Base-by-base conservation (phyloP, 1,140 invertebrate genomes). In the Leptinotarsa undecemlineata region DNA sequence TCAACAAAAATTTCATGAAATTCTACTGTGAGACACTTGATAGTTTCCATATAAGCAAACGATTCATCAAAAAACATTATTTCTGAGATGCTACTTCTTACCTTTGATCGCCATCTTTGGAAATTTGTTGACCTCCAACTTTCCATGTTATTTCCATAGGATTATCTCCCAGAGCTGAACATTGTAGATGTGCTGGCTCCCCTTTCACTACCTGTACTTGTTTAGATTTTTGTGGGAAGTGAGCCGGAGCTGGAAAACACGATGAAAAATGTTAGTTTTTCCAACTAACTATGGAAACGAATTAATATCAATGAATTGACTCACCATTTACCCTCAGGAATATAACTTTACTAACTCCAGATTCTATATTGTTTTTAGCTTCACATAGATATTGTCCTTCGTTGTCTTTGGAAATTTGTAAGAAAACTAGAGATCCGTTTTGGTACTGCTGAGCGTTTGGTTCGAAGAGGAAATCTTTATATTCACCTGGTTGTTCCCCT, bases 311-410 rank as follows among this genome's bases (percentile, higher is more conserved):
- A 76, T 42, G 33, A 42, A 42, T 5, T 42, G 23, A 89, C 90
- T 87, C 90, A 92, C 93, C 93, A 83, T 97, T 95, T 42, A 96
- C 93, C 85, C 94, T 95, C 23, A 96, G 86, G 81, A 93, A 94
- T 78, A 96, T 93, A 26, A 96, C 92, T 86, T 95, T 96, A 86
- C 93, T 95, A 17, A 96, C 89, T 3, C 94, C 94, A 23, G 93
- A 91, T 3, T 95, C 95, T 76, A 98, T 95, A 68, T 92, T 93
- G 83, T 98, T 98, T 78, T 94, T 91, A 0, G 95, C 95, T 81
- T 97, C 95, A 86, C 96, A 98, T 13, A 98, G 87, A 83, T 97
- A 98, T 82, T 94, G 93, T 2, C 96, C 95, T 84, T 95, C 94
- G 82, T 93, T 94, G 75, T 93, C 91, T 84, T 95, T 95, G 76